These are phyloP conservation scores for Typhlomys cinereus DNA, from an alignment of 2,113 vertebrate genomes.

Conservation along the genomic window DNA sequence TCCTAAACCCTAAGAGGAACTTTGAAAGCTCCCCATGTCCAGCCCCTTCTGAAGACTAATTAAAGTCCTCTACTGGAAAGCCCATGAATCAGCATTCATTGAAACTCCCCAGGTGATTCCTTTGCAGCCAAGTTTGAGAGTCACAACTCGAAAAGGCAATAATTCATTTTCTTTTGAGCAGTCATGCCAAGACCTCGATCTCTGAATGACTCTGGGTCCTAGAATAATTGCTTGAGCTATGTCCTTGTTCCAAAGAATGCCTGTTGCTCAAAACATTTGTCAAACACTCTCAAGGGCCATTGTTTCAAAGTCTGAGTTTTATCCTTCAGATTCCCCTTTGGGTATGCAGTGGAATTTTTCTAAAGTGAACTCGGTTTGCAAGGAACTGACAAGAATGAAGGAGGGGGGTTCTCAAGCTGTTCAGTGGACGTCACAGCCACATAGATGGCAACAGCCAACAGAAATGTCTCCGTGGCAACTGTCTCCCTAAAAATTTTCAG, in stretches of 20 bases:
- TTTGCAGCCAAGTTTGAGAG: not conserved
- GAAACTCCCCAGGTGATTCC: not conserved
- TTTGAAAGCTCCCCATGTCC: not conserved
- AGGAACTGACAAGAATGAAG: not conserved
- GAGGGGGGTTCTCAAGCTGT: too few relatives aligned
- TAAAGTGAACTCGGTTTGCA: not conserved
- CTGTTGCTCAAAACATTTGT: not conserved
- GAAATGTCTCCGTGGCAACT: not conserved
- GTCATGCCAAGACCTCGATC: fast-evolving
- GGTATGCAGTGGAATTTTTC: not conserved
- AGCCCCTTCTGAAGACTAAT: not conserved
- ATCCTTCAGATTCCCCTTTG: not conserved
- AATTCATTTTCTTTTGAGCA: not conserved
- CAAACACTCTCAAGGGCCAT: not conserved
- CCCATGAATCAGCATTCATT: not conserved
- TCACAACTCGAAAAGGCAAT: too few relatives aligned
- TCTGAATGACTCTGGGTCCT: not conserved
- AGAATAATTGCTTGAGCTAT: not conserved
- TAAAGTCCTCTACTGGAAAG: not conserved
- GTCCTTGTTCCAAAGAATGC: not conserved
- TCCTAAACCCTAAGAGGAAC: not conserved
- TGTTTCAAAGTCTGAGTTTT: not conserved
- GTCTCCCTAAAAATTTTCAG: not conserved
- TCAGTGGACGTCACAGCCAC: not conserved
- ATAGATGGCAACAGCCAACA: not conserved